Conservation (phyloP, 2,797 vertebrate species). For the Pelodytes ibericus region DNA sequence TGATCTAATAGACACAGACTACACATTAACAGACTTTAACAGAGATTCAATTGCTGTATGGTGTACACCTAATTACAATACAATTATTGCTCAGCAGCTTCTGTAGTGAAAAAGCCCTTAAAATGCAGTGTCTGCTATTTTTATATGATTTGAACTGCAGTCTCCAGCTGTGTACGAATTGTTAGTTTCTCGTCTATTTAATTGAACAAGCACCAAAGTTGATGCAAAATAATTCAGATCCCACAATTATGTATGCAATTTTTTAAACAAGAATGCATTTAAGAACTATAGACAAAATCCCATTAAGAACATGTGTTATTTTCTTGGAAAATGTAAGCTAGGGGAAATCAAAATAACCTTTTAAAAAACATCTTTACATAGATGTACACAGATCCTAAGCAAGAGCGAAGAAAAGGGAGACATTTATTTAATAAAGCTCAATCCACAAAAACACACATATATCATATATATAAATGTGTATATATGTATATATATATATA, state of each 20-base stretch:
- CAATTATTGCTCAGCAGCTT: constrained; percentile 47
- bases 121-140: constrained; percentile 41
- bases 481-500: too few species aligned
- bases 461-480: too few species aligned
- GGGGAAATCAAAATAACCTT: too few species aligned
- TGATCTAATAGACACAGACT: neutral
- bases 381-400: too few species aligned
- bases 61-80: constrained; percentile 50
- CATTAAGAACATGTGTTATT: constrained; percentile 16
- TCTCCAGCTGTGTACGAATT: constrained; percentile 40
- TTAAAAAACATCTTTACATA: too few species aligned
- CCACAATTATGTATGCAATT: constrained; percentile 25
- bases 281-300: neutral
- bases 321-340: too few species aligned
- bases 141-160: constrained; percentile 45
- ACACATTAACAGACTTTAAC: neutral
- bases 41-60: constrained; percentile 37
- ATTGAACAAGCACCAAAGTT: constrained; percentile 39
- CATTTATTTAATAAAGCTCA: too few species aligned
- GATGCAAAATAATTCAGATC: constrained; percentile 11
- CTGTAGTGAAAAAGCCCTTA: constrained; percentile 44
- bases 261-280: constrained; percentile 37
- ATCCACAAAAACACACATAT: too few species aligned
- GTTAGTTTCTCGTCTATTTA: constrained; percentile 33
- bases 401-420: too few species aligned